Conservation (phyloP, 2,888 invertebrate genomes). For the Oscheius myriophilus region DNA sequence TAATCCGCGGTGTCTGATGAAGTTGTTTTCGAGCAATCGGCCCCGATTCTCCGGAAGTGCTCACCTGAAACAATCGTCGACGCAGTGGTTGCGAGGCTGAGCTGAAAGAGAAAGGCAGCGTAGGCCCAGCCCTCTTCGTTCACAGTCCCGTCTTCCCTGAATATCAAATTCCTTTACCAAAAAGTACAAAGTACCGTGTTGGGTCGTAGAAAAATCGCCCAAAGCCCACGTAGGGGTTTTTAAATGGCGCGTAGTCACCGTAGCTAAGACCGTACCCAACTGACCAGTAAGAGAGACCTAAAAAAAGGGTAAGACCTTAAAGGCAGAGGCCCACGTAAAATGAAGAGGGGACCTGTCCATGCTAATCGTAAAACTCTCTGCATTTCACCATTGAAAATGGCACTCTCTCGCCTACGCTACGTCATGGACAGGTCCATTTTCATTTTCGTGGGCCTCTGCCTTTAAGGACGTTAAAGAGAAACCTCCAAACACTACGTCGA, state of each 20-base stretch:
- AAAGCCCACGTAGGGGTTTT: constrained; percentile 64
- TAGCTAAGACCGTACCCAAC: constrained; percentile 87
- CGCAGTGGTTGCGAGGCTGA: constrained; percentile 66
- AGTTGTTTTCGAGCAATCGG: no score
- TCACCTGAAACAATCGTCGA: constrained; percentile 68
- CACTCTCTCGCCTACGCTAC: no score
- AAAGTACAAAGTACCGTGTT: constrained; percentile 34
- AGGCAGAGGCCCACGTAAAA: no score
- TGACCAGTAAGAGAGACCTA: constrained; percentile 85
- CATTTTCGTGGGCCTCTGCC: no score
- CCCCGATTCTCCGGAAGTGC: background rate
- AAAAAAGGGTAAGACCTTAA: background rate
- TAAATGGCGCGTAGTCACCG: constrained; percentile 51
- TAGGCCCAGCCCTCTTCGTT: constrained; percentile 67
- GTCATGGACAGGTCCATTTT: no score
- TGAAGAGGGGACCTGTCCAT: no score
- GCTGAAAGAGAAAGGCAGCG: constrained; percentile 66
- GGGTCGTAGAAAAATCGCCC: constrained; percentile 68
- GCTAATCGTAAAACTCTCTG: no score
- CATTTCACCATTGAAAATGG: no score
- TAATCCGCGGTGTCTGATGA: no score
- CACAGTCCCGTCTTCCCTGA: constrained; percentile 32
- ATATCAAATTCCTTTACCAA: background rate
- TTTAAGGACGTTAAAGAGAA: background rate
- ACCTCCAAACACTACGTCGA: constrained; percentile 88